Base-by-base conservation (phyloP, 2,888 invertebrate genomes). In the Fabriciana adippe region DNA sequence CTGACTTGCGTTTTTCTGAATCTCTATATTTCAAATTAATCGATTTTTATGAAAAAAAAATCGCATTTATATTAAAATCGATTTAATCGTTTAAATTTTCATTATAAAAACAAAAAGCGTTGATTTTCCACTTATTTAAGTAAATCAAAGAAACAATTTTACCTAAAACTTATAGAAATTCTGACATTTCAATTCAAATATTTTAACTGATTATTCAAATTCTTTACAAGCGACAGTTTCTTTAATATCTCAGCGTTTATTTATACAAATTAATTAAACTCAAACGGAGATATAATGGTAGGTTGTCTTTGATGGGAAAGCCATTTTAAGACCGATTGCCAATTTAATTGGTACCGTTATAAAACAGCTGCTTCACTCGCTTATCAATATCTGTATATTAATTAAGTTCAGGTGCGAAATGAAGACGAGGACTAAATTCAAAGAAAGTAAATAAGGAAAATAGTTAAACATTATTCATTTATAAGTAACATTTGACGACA, bases 291-390 rank as follows among this genome's bases (percentile, higher is more conserved):
- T 45, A 62, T 13, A 55, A 57, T 48, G 45, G 65, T 50, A 55
- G 50, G 57, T 60, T 72, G 71, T 74, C 75, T 77, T 76, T 78
- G 78, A 81, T 79, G 76, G 76, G 74, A 78, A 79, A 78, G 75
- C 79, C 76, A 80, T 79, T 77, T 72, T 66, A 77, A 59, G 72
- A 73, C 75, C 72, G 68, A 77, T 75, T 76, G 75, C 74, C 78
- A 75, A 74, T 81, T 87, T 83, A 85, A 87, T 87, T 86, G 82
- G 76, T 75, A 72, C 75, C 68, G 70, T 68, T 41, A 41, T 41
- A 75, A 68, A 83, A 80, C 88, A 87, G 81, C 86, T 88, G 86
- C 76, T 55, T 60, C 45, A 45, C 67, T 64, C 61, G 50, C 55
- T 66, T 60, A 59, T 66, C 50, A 63, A 63, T 60, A 61, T 18